Evolutionary conservation across 2,797 vertebrate genomes (phyloP), one percentile per base, ranked within the genome.

Genomic region (Percopsis omiscomaycus): DNA sequence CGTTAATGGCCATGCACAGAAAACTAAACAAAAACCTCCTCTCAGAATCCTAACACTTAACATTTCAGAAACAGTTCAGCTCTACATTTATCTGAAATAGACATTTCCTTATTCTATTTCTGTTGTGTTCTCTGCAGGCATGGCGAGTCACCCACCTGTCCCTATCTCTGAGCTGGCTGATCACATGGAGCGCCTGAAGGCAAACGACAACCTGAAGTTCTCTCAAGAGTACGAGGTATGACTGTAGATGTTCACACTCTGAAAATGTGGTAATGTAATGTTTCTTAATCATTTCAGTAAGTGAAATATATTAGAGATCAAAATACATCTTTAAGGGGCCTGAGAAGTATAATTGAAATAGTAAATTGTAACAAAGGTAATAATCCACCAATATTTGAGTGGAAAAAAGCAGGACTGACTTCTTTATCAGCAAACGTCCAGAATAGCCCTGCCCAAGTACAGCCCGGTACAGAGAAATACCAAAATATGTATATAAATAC

Each of bases 181-280:
- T 92, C 95, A 98, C 83, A 95, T 95, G 82, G 98, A 99, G 89
- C 94, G 96, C 79, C 86, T 99, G 85, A 99, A 99, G 94, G 96
- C 98, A 75, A 99, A 99, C 86, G 98, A 98, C 90, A 98, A 97
- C 91, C 91, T 99, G 89, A 96, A 98, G 88, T 99, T 98, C 90
- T 98, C 97, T 77, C 98, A 99, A 92, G 98, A 99, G 81, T 99
- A 99, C 78, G 98, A 99, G 96, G 97, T 99, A 95, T 46, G 86
- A 83, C 83, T 86, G 72, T 71, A 72, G 82, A 85, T 87, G 46
- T n/a, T 48, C 12, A 12, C 46, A 48, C 3, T 11, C 11, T 48
- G 22, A 22, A 22, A 22, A 22, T 48, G 3, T 11, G 10, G 2
- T 48, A n/a, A n/a, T 12, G 10, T 2, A n/a, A n/a, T 48, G 8